Base-by-base conservation (phyloP, 2,113 vertebrate genomes). In the Actenoides lindsayi region DNA sequence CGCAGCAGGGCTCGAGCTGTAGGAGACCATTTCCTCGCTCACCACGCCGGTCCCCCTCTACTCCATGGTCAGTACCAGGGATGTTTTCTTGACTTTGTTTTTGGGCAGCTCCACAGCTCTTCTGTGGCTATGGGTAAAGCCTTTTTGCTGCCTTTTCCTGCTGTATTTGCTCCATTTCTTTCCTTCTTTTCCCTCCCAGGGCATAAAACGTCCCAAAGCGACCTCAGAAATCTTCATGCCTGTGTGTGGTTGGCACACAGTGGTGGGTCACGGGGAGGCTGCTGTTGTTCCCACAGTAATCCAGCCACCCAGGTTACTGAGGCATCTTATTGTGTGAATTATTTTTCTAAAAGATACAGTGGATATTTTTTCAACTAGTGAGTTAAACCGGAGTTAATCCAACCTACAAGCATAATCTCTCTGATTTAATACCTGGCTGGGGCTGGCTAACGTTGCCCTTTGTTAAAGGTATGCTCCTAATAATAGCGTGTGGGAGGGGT, bases 241-340 rank as follows among this genome's bases (percentile, higher is more conserved):
- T 12, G 23, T 4, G 35, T 39, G 70, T 44, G 18, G 31, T 57
- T 73, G 67, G 59, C 48, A 41, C 13, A 1, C 23, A 2, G 57
- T 1, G 30, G 8, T 1, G 7, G 27, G 44, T 74, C 51, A 44
- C 16, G 5, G 5, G 54, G 33, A 54, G 44, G 27, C 27, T 89
- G 81, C 41, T 28, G 42, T 2, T 81, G 16, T 16, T 59, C 21
- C 0, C 5, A 13, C 20, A 1, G 31, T 46, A 27, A 50, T 53
- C 37, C 41, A 46, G 28, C 23, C 37, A 8, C 19, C 10, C 0
- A 1, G 5, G 0, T 35, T 51, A 6, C 33, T 17, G 25, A 30
- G 16, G 33, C 9, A 17, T 4, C 39, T 53, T n/a, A 6, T 5
- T 7, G 31, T 9, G 25, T 25, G 25, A n/a, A n/a, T 11, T 46